Conservation (phyloP, 1,140 invertebrate genomes). For the Propsilocerus akamusi region DNA sequence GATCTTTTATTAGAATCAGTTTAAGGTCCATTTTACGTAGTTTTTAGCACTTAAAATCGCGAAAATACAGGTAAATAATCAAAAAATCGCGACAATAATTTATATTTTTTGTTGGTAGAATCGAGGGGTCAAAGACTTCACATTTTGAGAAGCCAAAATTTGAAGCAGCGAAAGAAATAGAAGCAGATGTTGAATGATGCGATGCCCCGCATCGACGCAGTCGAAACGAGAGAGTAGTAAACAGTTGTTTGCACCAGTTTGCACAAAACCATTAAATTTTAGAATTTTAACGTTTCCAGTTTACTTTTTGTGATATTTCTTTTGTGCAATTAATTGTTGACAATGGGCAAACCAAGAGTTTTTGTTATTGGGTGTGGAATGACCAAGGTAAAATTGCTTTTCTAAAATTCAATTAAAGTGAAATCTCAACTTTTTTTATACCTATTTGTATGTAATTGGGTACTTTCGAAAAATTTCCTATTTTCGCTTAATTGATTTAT, state of each 20-base stretch:
- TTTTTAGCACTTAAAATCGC: conserved; percentile 1
- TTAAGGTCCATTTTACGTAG: too few species aligned
- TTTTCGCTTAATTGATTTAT: too few species aligned
- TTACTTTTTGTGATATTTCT: neutral
- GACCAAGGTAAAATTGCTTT: conserved; percentile 68
- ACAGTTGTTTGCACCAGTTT: too few species aligned
- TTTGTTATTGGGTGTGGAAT: conserved; percentile 94
- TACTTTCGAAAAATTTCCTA: too few species aligned
- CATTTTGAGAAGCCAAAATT: too few species aligned
- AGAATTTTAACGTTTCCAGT: neutral
- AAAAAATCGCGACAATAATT: neutral
- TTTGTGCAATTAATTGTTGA: conserved; percentile 6
- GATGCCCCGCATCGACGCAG: too few species aligned
- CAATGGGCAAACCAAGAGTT: conserved; percentile 38
- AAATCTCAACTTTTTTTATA: too few species aligned
- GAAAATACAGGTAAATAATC: conserved; percentile 2
- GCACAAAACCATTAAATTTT: neutral
- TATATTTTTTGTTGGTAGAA: conserved; percentile 3
- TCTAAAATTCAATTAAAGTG: too few species aligned
- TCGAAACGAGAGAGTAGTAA: too few species aligned
- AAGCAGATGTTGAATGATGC: too few species aligned
- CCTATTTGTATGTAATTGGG: too few species aligned
- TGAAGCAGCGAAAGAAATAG: too few species aligned
- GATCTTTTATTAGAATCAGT: neutral
- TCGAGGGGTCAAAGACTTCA: conserved; percentile 1